phyloP scores from a whole-genome alignment of 1,140 invertebrate species.

The Cryptotermes secundus region DNA sequence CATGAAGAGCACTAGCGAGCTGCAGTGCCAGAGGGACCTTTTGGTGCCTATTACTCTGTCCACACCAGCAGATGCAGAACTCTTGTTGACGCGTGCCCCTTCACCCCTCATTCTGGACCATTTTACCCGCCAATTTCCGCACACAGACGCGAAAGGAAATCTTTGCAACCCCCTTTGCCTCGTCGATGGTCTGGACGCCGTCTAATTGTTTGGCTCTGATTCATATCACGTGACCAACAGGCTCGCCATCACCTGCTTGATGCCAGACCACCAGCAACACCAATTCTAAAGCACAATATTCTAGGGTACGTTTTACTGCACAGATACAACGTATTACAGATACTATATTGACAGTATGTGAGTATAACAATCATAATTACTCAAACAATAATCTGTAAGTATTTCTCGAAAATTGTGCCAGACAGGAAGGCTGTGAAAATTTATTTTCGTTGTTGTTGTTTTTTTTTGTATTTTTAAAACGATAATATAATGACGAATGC shows the following conservation, averaged over 20 bases:
- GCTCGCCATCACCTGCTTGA: background rate
- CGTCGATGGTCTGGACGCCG: background rate
- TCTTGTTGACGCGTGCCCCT: background rate
- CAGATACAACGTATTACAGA: too few relatives aligned
- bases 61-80: background rate
- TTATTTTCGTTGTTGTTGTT: too few relatives aligned
- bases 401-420: too few relatives aligned
- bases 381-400: too few relatives aligned
- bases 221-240: background rate
- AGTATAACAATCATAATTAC: too few relatives aligned
- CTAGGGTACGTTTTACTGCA: too few relatives aligned
- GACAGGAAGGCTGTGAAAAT: too few relatives aligned
- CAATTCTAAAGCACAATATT: too few relatives aligned
- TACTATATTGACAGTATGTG: too few relatives aligned
- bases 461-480: too few relatives aligned
- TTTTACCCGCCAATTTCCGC: constrained; percentile 9
- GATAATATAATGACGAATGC: too few relatives aligned
- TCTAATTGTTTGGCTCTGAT: background rate
- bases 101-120: background rate
- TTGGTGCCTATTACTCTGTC: background rate
- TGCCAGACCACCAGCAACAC: background rate
- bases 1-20: background rate
- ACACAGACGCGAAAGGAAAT: background rate
- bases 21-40: background rate
- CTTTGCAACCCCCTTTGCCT: background rate